phyloP scores from a whole-genome alignment of 2,888 invertebrate species.

The Callosobruchus maculatus region DNA sequence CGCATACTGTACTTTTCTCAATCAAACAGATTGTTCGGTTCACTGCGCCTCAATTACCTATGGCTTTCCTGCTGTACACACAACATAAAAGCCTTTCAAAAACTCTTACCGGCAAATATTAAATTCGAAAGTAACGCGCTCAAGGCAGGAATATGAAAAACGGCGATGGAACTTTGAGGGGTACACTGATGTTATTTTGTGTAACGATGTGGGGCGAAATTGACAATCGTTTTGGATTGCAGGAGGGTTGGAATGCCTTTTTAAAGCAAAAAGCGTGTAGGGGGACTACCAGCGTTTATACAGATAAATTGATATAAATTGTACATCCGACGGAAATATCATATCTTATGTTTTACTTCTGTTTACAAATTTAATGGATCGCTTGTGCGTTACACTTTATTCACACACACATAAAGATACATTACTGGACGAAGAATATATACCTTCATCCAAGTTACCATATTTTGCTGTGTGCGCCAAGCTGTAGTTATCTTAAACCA shows the following conservation, averaged over 20 bases:
- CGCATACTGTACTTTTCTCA: background rate
- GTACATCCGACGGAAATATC: background rate
- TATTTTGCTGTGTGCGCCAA: no score
- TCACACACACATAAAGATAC: no score
- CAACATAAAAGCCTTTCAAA: background rate
- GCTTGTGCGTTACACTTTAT: no score
- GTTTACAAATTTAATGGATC: background rate
- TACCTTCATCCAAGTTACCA: no score
- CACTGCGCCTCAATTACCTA: background rate
- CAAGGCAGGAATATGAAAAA: background rate
- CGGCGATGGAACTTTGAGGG: background rate
- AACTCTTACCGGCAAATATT: background rate
- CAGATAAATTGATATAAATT: background rate
- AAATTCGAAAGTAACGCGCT: background rate
- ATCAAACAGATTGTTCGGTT: background rate
- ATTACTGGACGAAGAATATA: no score
- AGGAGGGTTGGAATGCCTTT: background rate
- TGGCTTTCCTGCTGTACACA: background rate
- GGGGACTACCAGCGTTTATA: background rate
- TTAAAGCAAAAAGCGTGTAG: background rate
- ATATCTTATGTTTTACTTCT: background rate
- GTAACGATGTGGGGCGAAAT: background rate
- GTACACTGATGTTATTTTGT: background rate
- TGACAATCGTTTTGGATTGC: background rate
- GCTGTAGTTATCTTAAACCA: no score